These are phyloP conservation scores for Pygmarrhopalites habei DNA, from an alignment of 1,140 invertebrate genomes.

Conservation along the genomic window DNA sequence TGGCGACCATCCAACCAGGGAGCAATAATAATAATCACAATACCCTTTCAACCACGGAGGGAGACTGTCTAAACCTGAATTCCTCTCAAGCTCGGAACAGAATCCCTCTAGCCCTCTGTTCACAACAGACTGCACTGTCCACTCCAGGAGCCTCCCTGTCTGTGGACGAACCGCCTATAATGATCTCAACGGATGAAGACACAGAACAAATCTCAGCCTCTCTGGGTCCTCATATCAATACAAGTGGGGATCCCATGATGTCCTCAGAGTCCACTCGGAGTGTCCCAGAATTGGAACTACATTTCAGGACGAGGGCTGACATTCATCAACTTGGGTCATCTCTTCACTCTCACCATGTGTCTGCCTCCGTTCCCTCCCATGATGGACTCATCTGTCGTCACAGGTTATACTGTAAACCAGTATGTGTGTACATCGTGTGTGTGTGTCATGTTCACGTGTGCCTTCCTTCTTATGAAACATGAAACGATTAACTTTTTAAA, in stretches of 20 bases:
- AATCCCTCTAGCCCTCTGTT: conserved; percentile 21
- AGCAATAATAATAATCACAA: background rate
- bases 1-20: conserved; percentile 4
- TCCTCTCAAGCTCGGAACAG: conserved; percentile 8
- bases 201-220: conserved; percentile 19
- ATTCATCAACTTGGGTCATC: conserved; percentile 17
- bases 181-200: conserved; percentile 38
- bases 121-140: conserved; percentile 34
- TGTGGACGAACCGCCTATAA: conserved; percentile 34
- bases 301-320: conserved; percentile 54
- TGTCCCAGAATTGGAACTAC: conserved; percentile 80
- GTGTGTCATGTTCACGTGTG: too few species aligned
- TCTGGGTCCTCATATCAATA: conserved; percentile 2
- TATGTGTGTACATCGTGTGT: too few species aligned
- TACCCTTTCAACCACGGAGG: background rate
- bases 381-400: conserved; percentile 28
- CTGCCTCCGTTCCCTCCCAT: conserved; percentile 20
- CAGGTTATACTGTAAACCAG: conserved; percentile 23
- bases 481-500: too few species aligned
- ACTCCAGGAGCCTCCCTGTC: conserved; percentile 32
- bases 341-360: background rate
- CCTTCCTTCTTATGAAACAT: too few species aligned
- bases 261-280: conserved; percentile 57
- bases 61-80: too few species aligned
- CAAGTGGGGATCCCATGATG: conserved; percentile 13